Evolutionary conservation across 2,113 vertebrate species (phyloP).

Genomic region (Tragelaphus strepsiceros): DNA sequence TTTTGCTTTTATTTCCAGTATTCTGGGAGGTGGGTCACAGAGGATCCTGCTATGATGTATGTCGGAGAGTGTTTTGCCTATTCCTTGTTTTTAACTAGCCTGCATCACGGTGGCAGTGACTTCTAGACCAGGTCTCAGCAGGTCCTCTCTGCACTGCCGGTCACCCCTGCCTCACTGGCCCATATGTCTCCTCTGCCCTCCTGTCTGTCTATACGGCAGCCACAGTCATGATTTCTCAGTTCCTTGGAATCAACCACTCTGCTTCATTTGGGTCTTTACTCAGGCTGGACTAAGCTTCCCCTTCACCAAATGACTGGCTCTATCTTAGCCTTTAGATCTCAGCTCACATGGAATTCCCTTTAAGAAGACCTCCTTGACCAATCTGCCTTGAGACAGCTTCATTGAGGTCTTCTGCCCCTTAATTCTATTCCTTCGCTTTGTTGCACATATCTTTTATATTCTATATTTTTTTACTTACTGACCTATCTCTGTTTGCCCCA

Average conservation of each 20-base stretch:
- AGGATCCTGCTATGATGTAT: too few relatives aligned
- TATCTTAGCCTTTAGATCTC: background rate
- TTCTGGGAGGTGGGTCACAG: too few relatives aligned
- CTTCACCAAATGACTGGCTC: background rate
- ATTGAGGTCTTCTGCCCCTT: background rate
- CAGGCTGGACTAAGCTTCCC: background rate
- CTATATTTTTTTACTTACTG: background rate
- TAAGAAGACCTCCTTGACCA: background rate
- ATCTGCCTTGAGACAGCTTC: background rate
- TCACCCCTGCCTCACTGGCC: background rate
- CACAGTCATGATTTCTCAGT: background rate
- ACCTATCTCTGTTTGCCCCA: background rate
- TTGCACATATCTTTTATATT: background rate
- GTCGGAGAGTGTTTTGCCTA: too few relatives aligned
- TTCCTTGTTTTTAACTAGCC: background rate
- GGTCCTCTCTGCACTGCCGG: background rate
- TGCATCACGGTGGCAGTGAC: background rate
- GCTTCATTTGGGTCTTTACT: background rate
- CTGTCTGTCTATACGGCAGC: background rate
- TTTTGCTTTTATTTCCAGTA: too few relatives aligned
- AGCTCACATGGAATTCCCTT: background rate
- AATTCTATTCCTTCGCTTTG: background rate
- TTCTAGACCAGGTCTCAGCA: background rate
- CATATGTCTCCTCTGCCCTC: fast-evolving
- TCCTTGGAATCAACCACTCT: background rate